A percentile compares a stretch with the other conserved stretches of the same genome.
These are phyloP conservation scores for Vollenhovia emeryi DNA, from an alignment of 1,140 invertebrate genomes.

Conservation along the genomic window DNA sequence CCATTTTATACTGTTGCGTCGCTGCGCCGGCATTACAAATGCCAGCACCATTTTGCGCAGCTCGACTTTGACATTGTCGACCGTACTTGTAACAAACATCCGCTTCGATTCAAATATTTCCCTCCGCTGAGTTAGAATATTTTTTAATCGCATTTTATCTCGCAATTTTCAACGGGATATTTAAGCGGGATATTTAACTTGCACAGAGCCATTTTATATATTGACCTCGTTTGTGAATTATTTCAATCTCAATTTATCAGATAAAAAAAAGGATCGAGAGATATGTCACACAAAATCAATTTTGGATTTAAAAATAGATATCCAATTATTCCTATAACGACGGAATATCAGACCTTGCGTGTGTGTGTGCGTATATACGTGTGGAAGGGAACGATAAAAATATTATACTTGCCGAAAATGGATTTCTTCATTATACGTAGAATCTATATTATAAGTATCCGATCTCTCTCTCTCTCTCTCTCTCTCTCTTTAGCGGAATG, in stretches of 20 bases:
- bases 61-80: conserved; percentile 43
- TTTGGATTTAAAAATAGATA: conserved; percentile 19
- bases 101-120: conserved; percentile 40
- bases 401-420: conserved; percentile 6
- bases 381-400: neutral
- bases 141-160: conserved; percentile 36
- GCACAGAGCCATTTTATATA: neutral
- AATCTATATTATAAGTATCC: neutral
- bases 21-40: conserved; percentile 35
- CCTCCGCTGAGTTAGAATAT: conserved; percentile 12
- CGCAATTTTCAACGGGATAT: conserved; percentile 14
- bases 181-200: conserved; percentile 39
- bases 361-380: too few relatives aligned
- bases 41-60: conserved; percentile 31
- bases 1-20: conserved; percentile 11
- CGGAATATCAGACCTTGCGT: neutral
- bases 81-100: conserved; percentile 36
- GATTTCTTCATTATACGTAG: neutral
- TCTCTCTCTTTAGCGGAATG: neutral
- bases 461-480: too few relatives aligned
- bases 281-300: conserved; percentile 9
- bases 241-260: conserved; percentile 37
- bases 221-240: conserved; percentile 16
- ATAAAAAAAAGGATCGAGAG: conserved; percentile 22
- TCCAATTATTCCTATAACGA: neutral